A percentile compares a stretch with the other conserved stretches of the same genome.
These are phyloP conservation scores for Crepidodera aurea DNA, from an alignment of 2,888 invertebrate species.

Conservation along the genomic window DNA sequence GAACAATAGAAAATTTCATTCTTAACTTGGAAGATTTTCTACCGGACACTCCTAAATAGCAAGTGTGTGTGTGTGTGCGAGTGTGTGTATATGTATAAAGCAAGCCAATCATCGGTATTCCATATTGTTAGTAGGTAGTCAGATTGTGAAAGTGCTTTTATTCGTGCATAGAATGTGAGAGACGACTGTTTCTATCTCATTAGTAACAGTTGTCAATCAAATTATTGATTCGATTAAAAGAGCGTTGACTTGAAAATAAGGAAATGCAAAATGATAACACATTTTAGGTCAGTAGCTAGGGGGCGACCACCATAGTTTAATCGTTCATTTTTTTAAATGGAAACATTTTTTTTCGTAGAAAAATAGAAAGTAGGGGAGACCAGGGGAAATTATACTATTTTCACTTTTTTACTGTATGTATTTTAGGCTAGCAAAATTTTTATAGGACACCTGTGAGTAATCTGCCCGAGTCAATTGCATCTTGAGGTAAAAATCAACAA, in stretches of 20 bases:
- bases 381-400: no score
- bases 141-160: conserved; percentile 37
- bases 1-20: conserved; percentile 31
- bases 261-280: background rate
- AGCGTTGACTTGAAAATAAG: background rate
- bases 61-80: background rate
- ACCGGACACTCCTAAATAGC: conserved; percentile 30
- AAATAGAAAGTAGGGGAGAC: no score
- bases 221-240: conserved; percentile 13
- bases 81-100: conserved; percentile 13
- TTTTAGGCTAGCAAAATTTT: no score
- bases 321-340: no score
- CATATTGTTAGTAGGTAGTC: conserved; percentile 19
- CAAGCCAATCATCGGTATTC: conserved; percentile 30
- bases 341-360: no score
- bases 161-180: conserved; percentile 30
- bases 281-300: no score
- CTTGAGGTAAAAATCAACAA: no score
- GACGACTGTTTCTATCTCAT: conserved; percentile 14
- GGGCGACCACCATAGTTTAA: no score
- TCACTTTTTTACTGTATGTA: no score
- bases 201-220: conserved; percentile 17
- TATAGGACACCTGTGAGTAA: no score
- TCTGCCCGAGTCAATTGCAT: no score
- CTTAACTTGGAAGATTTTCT: conserved; percentile 27